Percentiles rank a stretch among this genome's conserved stretches.
phyloP scores from a whole-genome alignment of 2,113 vertebrate genomes.

The Blennius ocellaris region DNA sequence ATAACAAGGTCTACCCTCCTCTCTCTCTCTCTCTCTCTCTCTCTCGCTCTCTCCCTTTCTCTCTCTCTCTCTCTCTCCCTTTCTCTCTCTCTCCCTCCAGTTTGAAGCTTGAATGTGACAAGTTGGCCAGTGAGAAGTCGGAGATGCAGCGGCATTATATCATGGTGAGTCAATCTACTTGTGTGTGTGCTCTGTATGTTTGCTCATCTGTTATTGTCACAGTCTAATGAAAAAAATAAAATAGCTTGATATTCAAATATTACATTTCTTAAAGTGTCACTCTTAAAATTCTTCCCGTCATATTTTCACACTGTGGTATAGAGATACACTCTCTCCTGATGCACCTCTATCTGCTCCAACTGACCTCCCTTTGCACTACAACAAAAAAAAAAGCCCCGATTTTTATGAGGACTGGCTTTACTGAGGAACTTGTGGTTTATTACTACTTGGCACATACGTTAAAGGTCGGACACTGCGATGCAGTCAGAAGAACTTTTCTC shows the following conservation, averaged over 20 bases:
- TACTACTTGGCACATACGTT: slow-evolving; percentile 11
- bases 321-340: neutral
- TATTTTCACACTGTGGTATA: slow-evolving; percentile 9
- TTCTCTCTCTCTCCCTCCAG: slow-evolving; percentile 65
- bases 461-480: neutral
- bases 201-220: neutral
- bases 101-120: slow-evolving; percentile 96
- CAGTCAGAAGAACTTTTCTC: neutral
- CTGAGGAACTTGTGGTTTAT: slow-evolving; percentile 16
- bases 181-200: neutral
- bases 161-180: slow-evolving; percentile 87
- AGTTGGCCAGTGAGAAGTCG: slow-evolving; percentile 96
- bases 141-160: slow-evolving; percentile 99
- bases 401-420: neutral
- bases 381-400: neutral
- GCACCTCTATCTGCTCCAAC: neutral
- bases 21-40: neutral
- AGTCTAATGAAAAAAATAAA: neutral
- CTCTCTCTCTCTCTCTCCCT: slow-evolving; percentile 41
- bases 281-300: too few species aligned
- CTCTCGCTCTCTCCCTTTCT: slow-evolving; percentile 42
- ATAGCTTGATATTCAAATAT: too few species aligned
- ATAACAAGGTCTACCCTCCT: slow-evolving; percentile 59
- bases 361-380: neutral
- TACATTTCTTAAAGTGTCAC: too few species aligned